Evolutionary conservation across 2,113 vertebrate genomes (phyloP), one percentile per base, ranked within the genome.

Genomic region (Leptocoma aspasia): DNA sequence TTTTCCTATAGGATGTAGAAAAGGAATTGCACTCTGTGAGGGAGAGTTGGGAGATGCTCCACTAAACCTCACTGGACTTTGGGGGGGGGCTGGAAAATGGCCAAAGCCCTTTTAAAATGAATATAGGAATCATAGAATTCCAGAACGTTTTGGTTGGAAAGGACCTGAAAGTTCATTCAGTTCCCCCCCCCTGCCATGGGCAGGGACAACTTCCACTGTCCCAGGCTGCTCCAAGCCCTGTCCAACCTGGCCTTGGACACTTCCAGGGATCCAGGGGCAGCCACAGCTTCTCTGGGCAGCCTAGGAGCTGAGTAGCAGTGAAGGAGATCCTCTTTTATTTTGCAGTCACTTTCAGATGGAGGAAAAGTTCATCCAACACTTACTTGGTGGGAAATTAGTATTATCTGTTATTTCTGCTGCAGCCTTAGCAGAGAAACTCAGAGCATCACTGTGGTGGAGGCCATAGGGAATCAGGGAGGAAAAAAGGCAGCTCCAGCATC

Each of bases 161-260:
- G 18, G 18, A 54, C 13, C 21, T 49, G 2, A 61, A 56, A 23
- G 0, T 8, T 69, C 54, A 6, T 50, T 6, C 19, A 6, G 6
- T 59, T 42, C 31, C 15, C 22, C 2, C 12, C n/a, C 39, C 5
- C 14, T 69, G 26, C 54, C n/a, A 13, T 9, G 41, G 26, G 11
- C 70, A 61, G 41, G 47, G 54, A 42, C 18, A 69, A 3, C 10
- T 70, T 16, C 49, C 71, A 42, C 18, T 20, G 1, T 8, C 31
- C 42, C 56, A 63, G 15, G 6, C 0, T 50, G 18, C 18, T 83
- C 42, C 54, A 37, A 69, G 12, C 5, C 41, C 31, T 0, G 0
- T 37, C 41, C 35, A 70, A 1, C 27, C 35, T 56, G 35, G 13
- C 1, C 31, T 70, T 28, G 31, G 0, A 44, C 22, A 37, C 10